A percentile compares a stretch with the other conserved stretches of the same genome.
Conservation (phyloP, 2,113 vertebrate genomes). For the Hucho hucho region DNA sequence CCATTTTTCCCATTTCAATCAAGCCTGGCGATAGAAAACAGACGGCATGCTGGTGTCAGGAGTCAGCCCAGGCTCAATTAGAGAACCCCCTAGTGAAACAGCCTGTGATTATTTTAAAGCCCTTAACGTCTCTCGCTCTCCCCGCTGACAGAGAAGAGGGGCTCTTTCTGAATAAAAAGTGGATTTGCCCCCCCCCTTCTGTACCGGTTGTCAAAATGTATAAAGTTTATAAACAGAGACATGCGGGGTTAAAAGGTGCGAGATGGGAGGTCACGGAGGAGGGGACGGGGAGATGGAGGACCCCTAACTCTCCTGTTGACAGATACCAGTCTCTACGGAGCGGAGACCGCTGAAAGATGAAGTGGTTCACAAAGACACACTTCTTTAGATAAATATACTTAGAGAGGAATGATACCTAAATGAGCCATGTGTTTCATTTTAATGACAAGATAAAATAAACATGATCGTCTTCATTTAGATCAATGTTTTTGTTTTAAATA, state of each 20-base stretch:
- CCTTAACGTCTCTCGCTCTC: conserved; percentile 49
- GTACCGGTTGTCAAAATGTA: conserved; percentile 56
- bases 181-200: conserved; percentile 8
- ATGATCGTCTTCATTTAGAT: background rate
- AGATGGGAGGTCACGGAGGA: conserved; percentile 56
- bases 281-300: conserved; percentile 41
- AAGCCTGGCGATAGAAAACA: conserved; percentile 65
- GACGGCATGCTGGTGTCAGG: conserved; percentile 55
- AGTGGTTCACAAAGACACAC: conserved; percentile 35
- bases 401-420: background rate
- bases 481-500: background rate
- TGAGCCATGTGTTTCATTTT: background rate
- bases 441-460: background rate
- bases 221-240: conserved; percentile 67
- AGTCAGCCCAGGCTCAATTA: conserved; percentile 67
- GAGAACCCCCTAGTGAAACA: conserved; percentile 53
- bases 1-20: conserved; percentile 64
- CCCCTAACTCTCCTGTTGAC: conserved; percentile 46
- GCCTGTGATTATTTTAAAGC: conserved; percentile 66
- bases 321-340: conserved; percentile 43
- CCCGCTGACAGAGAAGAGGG: conserved; percentile 42
- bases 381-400: conserved; percentile 12
- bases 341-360: conserved; percentile 27
- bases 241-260: conserved; percentile 65
- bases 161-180: conserved; percentile 24